A percentile compares a stretch with the other conserved stretches of the same genome.
Evolutionary conservation across 2,888 invertebrate genomes (phyloP).

Genomic region (Opisthograptis luteolata): DNA sequence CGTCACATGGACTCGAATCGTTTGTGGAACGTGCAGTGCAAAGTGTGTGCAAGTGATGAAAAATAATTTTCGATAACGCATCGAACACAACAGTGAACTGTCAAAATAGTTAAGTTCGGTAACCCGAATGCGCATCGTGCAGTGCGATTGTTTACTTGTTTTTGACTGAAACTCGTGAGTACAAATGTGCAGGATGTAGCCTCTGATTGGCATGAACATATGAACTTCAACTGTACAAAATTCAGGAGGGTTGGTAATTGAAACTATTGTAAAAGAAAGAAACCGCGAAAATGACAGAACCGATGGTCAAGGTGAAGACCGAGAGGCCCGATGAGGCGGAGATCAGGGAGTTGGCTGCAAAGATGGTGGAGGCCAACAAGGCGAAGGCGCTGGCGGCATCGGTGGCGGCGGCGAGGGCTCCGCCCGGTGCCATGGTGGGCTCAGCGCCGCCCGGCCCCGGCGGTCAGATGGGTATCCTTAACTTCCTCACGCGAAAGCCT

Average conservation of each 20-base stretch:
- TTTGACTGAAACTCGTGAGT: slow-evolving; percentile 57
- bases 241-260: slow-evolving; percentile 12
- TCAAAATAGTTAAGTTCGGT: slow-evolving; percentile 65
- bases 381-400: slow-evolving; percentile 82
- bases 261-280: slow-evolving; percentile 6
- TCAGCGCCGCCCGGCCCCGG: slow-evolving; percentile 64
- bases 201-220: slow-evolving; percentile 38
- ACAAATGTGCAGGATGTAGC: slow-evolving; percentile 69
- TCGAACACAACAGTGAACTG: slow-evolving; percentile 53
- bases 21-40: slow-evolving; percentile 43
- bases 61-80: slow-evolving; percentile 38
- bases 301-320: slow-evolving; percentile 85
- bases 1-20: slow-evolving; percentile 52
- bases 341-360: slow-evolving; percentile 93
- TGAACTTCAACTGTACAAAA: slow-evolving; percentile 19
- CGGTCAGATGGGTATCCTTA: slow-evolving; percentile 85
- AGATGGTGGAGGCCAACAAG: slow-evolving; percentile 93
- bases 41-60: slow-evolving; percentile 42
- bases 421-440: slow-evolving; percentile 68
- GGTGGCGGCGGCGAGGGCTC: slow-evolving; percentile 79
- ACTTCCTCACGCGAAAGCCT: slow-evolving; percentile 83
- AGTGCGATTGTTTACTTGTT: slow-evolving; percentile 68
- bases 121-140: slow-evolving; percentile 54
- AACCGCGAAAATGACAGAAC: slow-evolving; percentile 61
- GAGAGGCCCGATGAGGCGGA: slow-evolving; percentile 94